Evolutionary conservation across 2,888 invertebrate species (phyloP), one percentile per base, ranked within the genome.

Genomic region (Caprella mutica): DNA sequence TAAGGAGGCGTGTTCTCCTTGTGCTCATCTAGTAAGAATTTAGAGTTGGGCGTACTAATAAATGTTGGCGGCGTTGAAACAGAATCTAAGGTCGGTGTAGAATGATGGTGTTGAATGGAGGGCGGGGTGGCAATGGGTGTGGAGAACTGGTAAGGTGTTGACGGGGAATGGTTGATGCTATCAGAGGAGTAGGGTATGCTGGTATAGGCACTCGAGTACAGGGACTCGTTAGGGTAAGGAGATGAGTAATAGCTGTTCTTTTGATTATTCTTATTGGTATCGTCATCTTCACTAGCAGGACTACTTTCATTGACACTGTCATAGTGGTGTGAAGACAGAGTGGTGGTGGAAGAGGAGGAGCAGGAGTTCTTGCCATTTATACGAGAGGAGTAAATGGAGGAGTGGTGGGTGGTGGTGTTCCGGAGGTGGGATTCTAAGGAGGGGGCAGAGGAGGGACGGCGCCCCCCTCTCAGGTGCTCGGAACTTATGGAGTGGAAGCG

Each of bases 401-500:
- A n/a, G n/a, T n/a, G n/a, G n/a, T n/a, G n/a, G n/a, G n/a, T n/a
- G n/a, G n/a, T n/a, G n/a, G n/a, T n/a, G n/a, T n/a, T n/a, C n/a
- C n/a, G n/a, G 39, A 58, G 59, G 17, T 64, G 38, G 39, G 52
- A 53, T n/a, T 46, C 56, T 35, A 62, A 33, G n/a, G 53, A 44
- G 14, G 50, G 54, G 23, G 54, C 54, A 23, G 58, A 54, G 19
- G 54, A 50, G 19, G 53, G 58, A 29, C 48, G 24, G 2, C 50
- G 26, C 3, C 19, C 67, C 68, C 43, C 70, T 68, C 2, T 17
- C 12, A 74, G 71, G n/a, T n/a, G n/a, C 40, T 80, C 81, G 2
- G 77, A 74, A 63, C 74, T 73, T 65, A 75, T 76, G 66, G 76
- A 76, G 70, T 79, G 80, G 74, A 78, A 80, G 52, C 81, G 74